A percentile compares a stretch with the other conserved stretches of the same genome.
phyloP scores from a whole-genome alignment of 2,888 invertebrate species.

The Phyto melanocephala region DNA sequence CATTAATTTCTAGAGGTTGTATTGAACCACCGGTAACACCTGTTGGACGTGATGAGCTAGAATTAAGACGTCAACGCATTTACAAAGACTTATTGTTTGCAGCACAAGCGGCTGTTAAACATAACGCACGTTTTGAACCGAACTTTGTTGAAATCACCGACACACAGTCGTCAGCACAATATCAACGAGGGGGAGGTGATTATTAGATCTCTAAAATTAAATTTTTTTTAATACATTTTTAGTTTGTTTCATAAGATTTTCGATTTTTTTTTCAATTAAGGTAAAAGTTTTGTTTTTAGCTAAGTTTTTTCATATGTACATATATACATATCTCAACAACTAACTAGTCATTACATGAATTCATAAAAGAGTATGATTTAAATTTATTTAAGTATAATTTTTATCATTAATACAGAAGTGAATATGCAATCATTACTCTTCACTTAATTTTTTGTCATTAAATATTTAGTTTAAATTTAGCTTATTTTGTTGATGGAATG shows the following conservation, averaged over 20 bases:
- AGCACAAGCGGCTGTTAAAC: constrained; percentile 85
- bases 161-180: constrained; percentile 18
- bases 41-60: constrained; percentile 88
- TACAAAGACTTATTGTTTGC: constrained; percentile 88
- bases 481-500: constrained; percentile 27
- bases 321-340: too few relatives aligned
- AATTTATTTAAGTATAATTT: too few relatives aligned
- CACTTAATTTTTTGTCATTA: background rate
- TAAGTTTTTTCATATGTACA: too few relatives aligned
- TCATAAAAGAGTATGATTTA: too few relatives aligned
- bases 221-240: background rate
- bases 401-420: background rate
- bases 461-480: constrained; percentile 3
- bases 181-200: constrained; percentile 76
- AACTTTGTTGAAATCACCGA: constrained; percentile 79
- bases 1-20: constrained; percentile 72
- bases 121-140: constrained; percentile 87
- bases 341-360: too few relatives aligned
- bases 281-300: too few relatives aligned
- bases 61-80: constrained; percentile 86
- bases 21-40: constrained; percentile 85
- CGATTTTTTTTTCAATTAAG: too few relatives aligned
- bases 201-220: constrained; percentile 1
- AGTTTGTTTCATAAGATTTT: too few relatives aligned
- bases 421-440: background rate